Conservation (phyloP, 2,797 vertebrate species). For the Semotilus atromaculatus region DNA sequence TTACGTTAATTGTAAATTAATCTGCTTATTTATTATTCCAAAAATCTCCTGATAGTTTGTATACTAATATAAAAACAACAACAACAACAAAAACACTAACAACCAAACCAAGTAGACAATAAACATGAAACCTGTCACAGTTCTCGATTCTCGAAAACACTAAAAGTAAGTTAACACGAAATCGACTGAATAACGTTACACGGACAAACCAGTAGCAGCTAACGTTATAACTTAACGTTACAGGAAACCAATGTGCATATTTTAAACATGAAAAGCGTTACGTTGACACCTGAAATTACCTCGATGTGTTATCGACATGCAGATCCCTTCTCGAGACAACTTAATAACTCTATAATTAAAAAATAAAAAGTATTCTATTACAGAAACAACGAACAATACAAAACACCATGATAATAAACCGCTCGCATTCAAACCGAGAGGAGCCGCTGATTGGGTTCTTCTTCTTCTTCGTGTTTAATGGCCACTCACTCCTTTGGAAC, state of each 20-base stretch:
- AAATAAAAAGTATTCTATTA: background rate
- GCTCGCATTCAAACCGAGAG: conserved; percentile 67
- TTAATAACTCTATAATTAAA: background rate
- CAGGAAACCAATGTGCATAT: background rate
- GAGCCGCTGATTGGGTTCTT: conserved; percentile 61
- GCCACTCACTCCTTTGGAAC: background rate
- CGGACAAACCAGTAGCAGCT: background rate
- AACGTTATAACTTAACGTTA: no score
- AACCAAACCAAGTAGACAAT: no score
- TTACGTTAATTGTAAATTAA: background rate
- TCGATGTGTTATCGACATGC: background rate
- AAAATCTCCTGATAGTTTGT: background rate
- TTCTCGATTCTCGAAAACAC: no score
- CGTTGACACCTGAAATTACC: conserved; percentile 9
- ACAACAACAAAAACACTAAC: background rate
- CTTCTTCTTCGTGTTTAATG: background rate
- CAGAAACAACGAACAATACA: background rate
- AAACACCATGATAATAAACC: conserved; percentile 21
- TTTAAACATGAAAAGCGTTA: background rate
- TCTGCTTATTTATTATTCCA: background rate
- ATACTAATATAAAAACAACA: background rate
- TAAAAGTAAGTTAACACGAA: background rate
- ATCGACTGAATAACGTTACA: background rate
- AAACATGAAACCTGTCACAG: no score
- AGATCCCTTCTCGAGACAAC: background rate